Evolutionary conservation across 1,140 invertebrate genomes (phyloP).

Genomic region (Ericerus pela): DNA sequence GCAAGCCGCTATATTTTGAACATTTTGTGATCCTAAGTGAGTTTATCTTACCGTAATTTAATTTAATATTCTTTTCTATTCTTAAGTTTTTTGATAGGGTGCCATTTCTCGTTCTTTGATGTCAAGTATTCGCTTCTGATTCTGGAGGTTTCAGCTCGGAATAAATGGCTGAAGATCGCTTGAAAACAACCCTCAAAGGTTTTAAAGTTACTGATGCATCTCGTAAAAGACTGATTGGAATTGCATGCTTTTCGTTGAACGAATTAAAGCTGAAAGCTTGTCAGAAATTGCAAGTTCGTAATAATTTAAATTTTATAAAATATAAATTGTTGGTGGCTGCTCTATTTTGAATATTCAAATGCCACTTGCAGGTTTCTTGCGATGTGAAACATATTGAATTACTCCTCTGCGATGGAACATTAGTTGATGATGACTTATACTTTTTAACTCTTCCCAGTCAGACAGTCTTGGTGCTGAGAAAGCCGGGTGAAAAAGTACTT

Average conservation of each 20-base stretch:
- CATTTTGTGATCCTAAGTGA: too few species aligned
- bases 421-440: constrained; percentile 56
- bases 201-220: constrained; percentile 52
- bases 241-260: constrained; percentile 44
- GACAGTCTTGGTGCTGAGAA: constrained; percentile 49
- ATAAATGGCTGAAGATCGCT: neutral
- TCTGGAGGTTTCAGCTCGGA: too few species aligned
- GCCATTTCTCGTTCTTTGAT: too few species aligned
- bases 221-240: constrained; percentile 45
- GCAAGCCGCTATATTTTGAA: too few species aligned
- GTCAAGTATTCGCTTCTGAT: too few species aligned
- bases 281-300: constrained; percentile 43
- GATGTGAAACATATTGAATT: constrained; percentile 5
- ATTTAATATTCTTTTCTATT: too few species aligned
- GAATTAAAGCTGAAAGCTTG: constrained; percentile 48
- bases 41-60: too few species aligned
- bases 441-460: constrained; percentile 52
- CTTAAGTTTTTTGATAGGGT: too few species aligned
- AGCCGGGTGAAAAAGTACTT: constrained; percentile 34
- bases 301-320: constrained; percentile 19
- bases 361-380: constrained; percentile 13
- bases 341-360: constrained; percentile 1
- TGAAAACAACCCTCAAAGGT: constrained; percentile 37
- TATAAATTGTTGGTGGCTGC: neutral
- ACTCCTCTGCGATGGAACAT: constrained; percentile 46